phyloP scores from a whole-genome alignment of 2,888 invertebrate species.

The Cataglyphis livida region DNA sequence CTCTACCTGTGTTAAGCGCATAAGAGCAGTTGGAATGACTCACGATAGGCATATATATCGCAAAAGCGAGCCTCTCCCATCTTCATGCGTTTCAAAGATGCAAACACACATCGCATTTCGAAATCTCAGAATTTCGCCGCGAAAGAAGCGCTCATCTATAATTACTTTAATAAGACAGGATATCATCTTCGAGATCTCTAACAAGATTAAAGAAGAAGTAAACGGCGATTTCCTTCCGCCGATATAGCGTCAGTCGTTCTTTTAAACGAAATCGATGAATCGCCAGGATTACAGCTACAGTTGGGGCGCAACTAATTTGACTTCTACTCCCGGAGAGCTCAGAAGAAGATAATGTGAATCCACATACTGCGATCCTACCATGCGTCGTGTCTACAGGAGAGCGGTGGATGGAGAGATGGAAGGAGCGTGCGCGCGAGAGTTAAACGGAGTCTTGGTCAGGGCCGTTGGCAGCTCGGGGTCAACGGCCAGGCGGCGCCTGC shows the following conservation, averaged over 20 bases:
- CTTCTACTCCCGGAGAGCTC: background rate
- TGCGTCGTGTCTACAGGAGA: background rate
- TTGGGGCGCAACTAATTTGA: background rate
- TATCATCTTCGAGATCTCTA: slow-evolving; percentile 21
- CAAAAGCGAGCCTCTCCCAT: background rate
- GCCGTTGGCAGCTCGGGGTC: slow-evolving; percentile 79
- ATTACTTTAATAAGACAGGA: slow-evolving; percentile 40
- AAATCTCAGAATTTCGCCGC: slow-evolving; percentile 8
- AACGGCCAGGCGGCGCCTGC: slow-evolving; percentile 84
- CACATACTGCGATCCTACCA: background rate
- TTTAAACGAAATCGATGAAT: slow-evolving; percentile 30
- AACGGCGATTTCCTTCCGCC: slow-evolving; percentile 35
- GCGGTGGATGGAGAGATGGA: slow-evolving; percentile 53
- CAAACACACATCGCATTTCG: background rate
- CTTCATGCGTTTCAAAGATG: background rate
- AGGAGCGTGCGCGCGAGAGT: slow-evolving; percentile 42
- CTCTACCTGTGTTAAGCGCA: background rate
- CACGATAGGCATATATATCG: background rate
- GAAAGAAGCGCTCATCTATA: slow-evolving; percentile 1
- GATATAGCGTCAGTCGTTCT: slow-evolving; percentile 17
- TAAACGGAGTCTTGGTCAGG: slow-evolving; percentile 75
- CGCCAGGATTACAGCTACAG: slow-evolving; percentile 33
- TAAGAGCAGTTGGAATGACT: background rate
- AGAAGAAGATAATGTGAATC: slow-evolving; percentile 5
- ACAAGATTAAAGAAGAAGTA: background rate